These are phyloP conservation scores for Galerucella nymphaeae DNA, from an alignment of 2,888 invertebrate species.

Conservation along the genomic window DNA sequence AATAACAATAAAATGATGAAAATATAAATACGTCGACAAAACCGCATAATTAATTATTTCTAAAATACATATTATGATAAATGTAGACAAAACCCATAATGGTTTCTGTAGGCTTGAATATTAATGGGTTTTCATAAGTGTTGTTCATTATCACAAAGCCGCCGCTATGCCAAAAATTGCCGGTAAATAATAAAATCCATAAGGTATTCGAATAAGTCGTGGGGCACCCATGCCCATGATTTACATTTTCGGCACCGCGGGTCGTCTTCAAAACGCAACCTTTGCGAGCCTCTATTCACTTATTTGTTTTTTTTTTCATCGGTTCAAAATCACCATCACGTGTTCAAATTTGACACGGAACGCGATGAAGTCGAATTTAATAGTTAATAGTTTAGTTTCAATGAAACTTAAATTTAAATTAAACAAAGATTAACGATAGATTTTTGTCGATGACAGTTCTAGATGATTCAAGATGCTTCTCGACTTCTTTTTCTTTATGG, in stretches of 20 bases:
- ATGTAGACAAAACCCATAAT: conserved; percentile 53
- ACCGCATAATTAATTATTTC: conserved; percentile 50
- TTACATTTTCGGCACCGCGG: conserved; percentile 59
- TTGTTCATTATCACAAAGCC: conserved; percentile 55
- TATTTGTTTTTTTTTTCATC: conserved; percentile 45
- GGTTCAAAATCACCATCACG: conserved; percentile 8
- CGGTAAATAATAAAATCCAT: conserved; percentile 54
- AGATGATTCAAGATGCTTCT: too few species aligned
- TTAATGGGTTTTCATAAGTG: conserved; percentile 54
- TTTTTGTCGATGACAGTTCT: too few species aligned
- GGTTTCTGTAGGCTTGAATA: conserved; percentile 55
- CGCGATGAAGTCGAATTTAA: too few species aligned
- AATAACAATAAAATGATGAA: conserved; percentile 40
- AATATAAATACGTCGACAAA: conserved; percentile 50
- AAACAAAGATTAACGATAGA: too few species aligned
- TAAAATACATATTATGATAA: conserved; percentile 54
- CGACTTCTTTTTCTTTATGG: too few species aligned
- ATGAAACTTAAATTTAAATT: too few species aligned
- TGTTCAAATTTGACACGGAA: conserved; percentile 8
- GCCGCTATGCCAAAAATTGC: conserved; percentile 55
- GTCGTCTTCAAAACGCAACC: conserved; percentile 58
- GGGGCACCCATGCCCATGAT: conserved; percentile 53
- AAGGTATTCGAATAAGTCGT: conserved; percentile 53
- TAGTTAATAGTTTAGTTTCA: too few species aligned
- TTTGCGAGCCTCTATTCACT: conserved; percentile 47